A percentile compares a stretch with the other conserved stretches of the same genome.
Conservation (phyloP, 2,113 vertebrate genomes). For the Brachypteracias leptosomus region DNA sequence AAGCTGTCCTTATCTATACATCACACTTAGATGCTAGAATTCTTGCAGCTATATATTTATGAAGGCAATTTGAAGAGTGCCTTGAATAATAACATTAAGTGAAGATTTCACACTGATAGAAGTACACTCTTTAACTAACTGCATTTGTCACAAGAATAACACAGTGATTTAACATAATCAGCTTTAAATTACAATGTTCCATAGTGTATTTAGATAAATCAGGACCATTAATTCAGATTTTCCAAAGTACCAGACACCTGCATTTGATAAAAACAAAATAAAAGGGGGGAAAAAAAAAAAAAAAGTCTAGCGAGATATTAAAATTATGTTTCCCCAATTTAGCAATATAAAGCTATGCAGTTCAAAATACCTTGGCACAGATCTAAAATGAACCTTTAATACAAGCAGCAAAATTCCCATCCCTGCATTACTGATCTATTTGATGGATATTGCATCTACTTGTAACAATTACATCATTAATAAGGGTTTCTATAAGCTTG, state of each 20-base stretch:
- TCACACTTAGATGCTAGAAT: slow-evolving; percentile 23
- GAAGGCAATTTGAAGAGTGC: slow-evolving; percentile 7
- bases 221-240: slow-evolving; percentile 21
- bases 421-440: slow-evolving; percentile 32
- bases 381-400: slow-evolving; percentile 35
- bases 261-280: background rate
- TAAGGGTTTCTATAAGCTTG: slow-evolving; percentile 29
- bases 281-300: too few relatives aligned
- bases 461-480: slow-evolving; percentile 57
- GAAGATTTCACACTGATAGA: background rate
- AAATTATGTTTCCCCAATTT: background rate
- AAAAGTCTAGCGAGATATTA: background rate
- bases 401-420: slow-evolving; percentile 31
- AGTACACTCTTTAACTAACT: background rate
- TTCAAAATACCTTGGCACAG: background rate
- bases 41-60: slow-evolving; percentile 18
- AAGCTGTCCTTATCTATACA: slow-evolving; percentile 23
- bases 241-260: background rate
- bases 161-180: slow-evolving; percentile 17
- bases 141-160: background rate
- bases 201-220: background rate
- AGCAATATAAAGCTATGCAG: background rate
- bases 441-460: slow-evolving; percentile 44
- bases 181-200: slow-evolving; percentile 9
- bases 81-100: background rate